These are phyloP conservation scores for Luffia ferchaultella DNA, from an alignment of 2,888 invertebrate genomes.

Conservation along the genomic window DNA sequence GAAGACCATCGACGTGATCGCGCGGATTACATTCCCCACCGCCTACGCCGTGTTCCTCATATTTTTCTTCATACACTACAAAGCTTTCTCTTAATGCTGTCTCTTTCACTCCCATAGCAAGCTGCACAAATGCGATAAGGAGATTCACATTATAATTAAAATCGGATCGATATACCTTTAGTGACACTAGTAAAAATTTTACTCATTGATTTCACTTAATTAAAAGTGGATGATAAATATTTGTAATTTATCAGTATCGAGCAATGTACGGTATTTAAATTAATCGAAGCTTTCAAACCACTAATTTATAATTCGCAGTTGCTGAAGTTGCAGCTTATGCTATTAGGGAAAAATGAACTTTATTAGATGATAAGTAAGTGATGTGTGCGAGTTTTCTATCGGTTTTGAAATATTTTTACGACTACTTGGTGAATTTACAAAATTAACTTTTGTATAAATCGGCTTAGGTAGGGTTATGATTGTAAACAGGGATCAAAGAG, in stretches of 20 bases:
- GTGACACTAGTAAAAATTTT: not conserved
- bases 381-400: constrained; percentile 31
- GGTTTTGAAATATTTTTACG: constrained; percentile 48
- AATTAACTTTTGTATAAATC: not conserved
- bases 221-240: not conserved
- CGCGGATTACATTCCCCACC: constrained; percentile 91
- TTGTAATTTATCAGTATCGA: not conserved
- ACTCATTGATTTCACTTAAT: not conserved
- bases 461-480: not conserved
- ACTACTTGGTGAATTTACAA: not conserved
- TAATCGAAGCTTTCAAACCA: not conserved
- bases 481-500: not conserved
- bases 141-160: not conserved
- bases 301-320: not conserved
- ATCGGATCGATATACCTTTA: not conserved
- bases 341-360: not conserved
- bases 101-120: constrained; percentile 25
- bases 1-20: constrained; percentile 94
- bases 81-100: constrained; percentile 77
- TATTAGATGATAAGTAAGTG: not conserved
- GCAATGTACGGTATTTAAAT: not conserved
- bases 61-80: constrained; percentile 95
- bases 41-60: constrained; percentile 93
- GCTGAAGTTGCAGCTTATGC: not conserved
- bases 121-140: constrained; percentile 23